Evolutionary conservation across 2,888 invertebrate species (phyloP).

Genomic region (Athrips mouffetella): DNA sequence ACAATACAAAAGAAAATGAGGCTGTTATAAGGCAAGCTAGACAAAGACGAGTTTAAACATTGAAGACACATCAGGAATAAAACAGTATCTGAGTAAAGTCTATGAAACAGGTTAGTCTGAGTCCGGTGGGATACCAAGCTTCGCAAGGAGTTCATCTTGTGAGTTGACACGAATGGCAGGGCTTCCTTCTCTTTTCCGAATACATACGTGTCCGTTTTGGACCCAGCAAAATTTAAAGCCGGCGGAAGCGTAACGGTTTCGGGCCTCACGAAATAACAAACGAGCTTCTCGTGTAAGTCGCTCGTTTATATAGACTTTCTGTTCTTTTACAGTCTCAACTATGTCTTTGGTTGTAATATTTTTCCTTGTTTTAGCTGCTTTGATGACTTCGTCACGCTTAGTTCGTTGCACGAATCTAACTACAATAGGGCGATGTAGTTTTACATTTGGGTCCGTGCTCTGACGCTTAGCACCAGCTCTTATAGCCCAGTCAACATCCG

Average conservation of each 20-base stretch:
- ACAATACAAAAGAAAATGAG: no score
- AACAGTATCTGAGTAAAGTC: background rate
- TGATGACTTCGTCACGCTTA: background rate
- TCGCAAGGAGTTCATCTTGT: background rate
- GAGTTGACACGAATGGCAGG: background rate
- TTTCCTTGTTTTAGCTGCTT: background rate
- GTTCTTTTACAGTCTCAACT: background rate
- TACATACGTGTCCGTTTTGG: background rate
- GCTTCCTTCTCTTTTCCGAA: background rate
- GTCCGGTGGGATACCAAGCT: background rate
- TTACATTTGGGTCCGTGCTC: no score
- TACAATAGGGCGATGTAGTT: background rate
- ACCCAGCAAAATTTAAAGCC: background rate
- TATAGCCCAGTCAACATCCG: background rate
- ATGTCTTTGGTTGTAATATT: background rate
- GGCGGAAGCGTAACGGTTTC: background rate
- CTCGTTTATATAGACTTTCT: background rate
- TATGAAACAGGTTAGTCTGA: background rate
- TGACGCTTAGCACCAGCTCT: no score
- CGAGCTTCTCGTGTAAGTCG: background rate
- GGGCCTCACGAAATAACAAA: background rate
- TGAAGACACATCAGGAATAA: background rate
- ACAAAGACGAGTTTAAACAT: background rate
- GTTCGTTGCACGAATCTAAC: background rate
- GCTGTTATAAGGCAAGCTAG: no score